These are phyloP conservation scores for Argynnis bischoffii DNA, from an alignment of 2,888 invertebrate genomes.

Conservation along the genomic window DNA sequence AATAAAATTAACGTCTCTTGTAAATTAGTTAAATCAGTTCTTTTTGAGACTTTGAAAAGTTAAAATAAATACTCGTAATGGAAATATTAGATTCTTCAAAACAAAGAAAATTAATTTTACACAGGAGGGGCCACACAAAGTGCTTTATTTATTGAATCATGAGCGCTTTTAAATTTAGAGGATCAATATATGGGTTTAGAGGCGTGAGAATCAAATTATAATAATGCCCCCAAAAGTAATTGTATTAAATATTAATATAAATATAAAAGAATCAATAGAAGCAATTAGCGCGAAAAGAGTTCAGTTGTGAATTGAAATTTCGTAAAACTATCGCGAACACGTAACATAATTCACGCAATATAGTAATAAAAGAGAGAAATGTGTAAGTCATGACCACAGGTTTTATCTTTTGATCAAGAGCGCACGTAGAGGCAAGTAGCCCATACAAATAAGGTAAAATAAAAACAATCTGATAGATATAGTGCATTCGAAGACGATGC, in stretches of 20 bases:
- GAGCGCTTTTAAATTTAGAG: conserved; percentile 5
- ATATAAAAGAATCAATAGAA: conserved; percentile 5
- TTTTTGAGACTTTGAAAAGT: no score
- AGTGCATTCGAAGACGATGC: conserved; percentile 43
- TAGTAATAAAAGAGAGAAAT: conserved; percentile 20
- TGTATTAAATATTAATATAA: background rate
- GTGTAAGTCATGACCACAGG: conserved; percentile 29
- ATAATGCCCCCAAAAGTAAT: background rate
- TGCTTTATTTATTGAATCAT: background rate
- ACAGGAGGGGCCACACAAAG: background rate
- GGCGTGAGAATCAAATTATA: conserved; percentile 8
- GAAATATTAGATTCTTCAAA: no score
- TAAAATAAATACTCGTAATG: no score
- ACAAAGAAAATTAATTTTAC: no score
- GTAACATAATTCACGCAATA: conserved; percentile 26
- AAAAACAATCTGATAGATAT: conserved; percentile 40
- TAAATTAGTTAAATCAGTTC: no score
- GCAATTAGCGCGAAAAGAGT: conserved; percentile 18
- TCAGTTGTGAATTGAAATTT: conserved; percentile 25
- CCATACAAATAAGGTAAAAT: conserved; percentile 38
- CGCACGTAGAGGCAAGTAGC: conserved; percentile 33
- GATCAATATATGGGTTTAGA: conserved; percentile 1
- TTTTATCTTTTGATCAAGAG: conserved; percentile 32
- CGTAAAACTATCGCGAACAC: conserved; percentile 4
- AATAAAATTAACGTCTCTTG: no score